Percentiles rank a stretch among this genome's conserved stretches.
Evolutionary conservation across 1,140 invertebrate genomes (phyloP).

Genomic region (Pseudomyrmex concolor): DNA sequence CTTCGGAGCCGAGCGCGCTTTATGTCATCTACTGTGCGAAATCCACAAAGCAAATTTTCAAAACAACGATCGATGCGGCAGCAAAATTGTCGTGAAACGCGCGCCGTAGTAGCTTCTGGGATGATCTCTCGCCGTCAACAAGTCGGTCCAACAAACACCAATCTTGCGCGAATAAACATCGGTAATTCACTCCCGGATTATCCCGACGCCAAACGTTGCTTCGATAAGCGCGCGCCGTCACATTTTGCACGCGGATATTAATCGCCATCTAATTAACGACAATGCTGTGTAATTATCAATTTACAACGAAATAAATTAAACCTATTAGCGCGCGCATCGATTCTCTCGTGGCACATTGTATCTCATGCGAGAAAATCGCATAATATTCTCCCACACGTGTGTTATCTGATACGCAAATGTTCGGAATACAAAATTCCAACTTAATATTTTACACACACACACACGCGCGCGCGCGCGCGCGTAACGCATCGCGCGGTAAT

Average conservation of each 20-base stretch:
- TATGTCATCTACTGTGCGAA: slow-evolving; percentile 39
- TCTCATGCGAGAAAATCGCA: not conserved
- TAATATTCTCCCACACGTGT: too few relatives aligned
- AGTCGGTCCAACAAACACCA: slow-evolving; percentile 22
- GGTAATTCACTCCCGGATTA: slow-evolving; percentile 34
- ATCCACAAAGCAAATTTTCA: slow-evolving; percentile 37
- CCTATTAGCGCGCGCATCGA: not conserved
- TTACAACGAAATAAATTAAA: slow-evolving; percentile 8
- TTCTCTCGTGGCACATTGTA: not conserved
- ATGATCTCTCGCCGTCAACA: not conserved
- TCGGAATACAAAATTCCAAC: not conserved
- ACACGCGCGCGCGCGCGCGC: too few relatives aligned
- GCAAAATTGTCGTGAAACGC: slow-evolving; percentile 22
- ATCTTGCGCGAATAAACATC: slow-evolving; percentile 27
- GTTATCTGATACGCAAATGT: slow-evolving; percentile 18
- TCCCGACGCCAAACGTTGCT: not conserved
- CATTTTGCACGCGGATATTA: not conserved
- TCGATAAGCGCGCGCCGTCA: not conserved
- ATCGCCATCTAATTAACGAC: slow-evolving; percentile 29
- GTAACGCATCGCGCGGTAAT: too few relatives aligned
- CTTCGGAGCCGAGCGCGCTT: not conserved
- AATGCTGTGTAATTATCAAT: slow-evolving; percentile 12
- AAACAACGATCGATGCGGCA: slow-evolving; percentile 31
- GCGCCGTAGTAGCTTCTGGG: not conserved
- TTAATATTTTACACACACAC: not conserved